Evolutionary conservation across 2,113 vertebrate genomes (phyloP), one percentile per base, ranked within the genome.

Genomic region (Podiceps cristatus): DNA sequence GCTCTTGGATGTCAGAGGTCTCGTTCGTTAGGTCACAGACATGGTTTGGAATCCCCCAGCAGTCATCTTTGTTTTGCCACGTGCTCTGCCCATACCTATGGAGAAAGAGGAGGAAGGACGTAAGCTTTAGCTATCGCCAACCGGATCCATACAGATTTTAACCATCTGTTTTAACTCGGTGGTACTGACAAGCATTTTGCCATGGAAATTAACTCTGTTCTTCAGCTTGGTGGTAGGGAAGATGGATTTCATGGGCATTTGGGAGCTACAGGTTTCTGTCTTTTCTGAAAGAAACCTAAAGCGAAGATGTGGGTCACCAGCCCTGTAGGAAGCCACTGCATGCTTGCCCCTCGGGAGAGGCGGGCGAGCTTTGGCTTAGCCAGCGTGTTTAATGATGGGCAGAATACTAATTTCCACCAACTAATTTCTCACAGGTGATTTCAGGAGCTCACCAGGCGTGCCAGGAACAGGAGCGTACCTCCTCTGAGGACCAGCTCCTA

Each of bases 21-120:
- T 98, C 98, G 2, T 93, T 88, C 1, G 98, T 98, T 20, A 98
- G 96, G 93, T 98, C 98, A 80, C 98, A 98, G 37, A 90, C 92
- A 14, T 4, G 53, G n/a, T 53, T 87, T 53, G 11, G 91, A 92
- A 97, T 98, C 11, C 97, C 97, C 98, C 98, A 98, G 45, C 98
- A 98, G 20, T 93, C 73, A 0, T 83, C 80, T 90, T 98, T 98
- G 72, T 96, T 97, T 86, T 89, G 97, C 98, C 98, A 98, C 0
- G 24, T 84, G 66, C 23, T 97, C 80, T 98, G 73, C 40, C 98
- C 98, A 45, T 98, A 98, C 13, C 98, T 98, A 5, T 12, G 86
- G 44, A 87, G 83, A 50, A 53, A 69, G 66, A 84, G 81, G 33
- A 87, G 66, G 77, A 78, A 58, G 35, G 59, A 47, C 59, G 11